Evolutionary conservation across 2,113 vertebrate species (phyloP), one percentile per base, ranked within the genome.

Genomic region (Cisticola juncidis): DNA sequence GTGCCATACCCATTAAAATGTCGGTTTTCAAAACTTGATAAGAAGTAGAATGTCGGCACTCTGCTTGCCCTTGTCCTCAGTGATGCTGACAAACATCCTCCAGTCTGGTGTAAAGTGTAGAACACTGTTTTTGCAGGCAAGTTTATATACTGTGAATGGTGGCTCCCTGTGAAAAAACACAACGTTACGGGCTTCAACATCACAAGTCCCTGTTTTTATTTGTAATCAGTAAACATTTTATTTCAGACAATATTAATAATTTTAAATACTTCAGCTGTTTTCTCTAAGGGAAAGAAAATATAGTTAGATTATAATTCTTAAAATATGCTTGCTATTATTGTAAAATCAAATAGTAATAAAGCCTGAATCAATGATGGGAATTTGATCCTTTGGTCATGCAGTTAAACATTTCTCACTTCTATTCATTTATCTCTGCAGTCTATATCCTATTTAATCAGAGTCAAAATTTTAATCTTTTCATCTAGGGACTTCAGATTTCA

Each of bases 1-100:
- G 89, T 96, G 96, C 94, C 91, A 66, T 87, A 93, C 58, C 61
- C 83, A 97, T 94, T 94, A 88, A 91, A 95, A 96, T 87, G 90
- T 97, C 91, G 90, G 48, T 88, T 97, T 97, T 80, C 93, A 95
- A 70, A 88, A 74, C 62, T 66, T 66, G 90, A 92, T 95, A 88
- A 92, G 50, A 86, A 84, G 73, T 51, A 35, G 76, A 97, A 97
- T 95, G 90, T 48, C 21, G 2, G 44, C 79, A 60, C 45, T 91
- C 56, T 51, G 65, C 90, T 97, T 95, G 68, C 53, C 96, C 91
- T 95, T 88, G 79, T 95, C 92, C 81, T 95, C 57, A 8, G 61
- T 25, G 54, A 79, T 95, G 88, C 74, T 97, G 92, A 92, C 87
- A 96, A 95, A 97, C 60, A 60, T 61, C 73, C 51, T 74, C 20